These are phyloP conservation scores for Epizoanthus rinbou DNA, from an alignment of 92 coral and sea anemone genomes.

Conservation along the genomic window DNA sequence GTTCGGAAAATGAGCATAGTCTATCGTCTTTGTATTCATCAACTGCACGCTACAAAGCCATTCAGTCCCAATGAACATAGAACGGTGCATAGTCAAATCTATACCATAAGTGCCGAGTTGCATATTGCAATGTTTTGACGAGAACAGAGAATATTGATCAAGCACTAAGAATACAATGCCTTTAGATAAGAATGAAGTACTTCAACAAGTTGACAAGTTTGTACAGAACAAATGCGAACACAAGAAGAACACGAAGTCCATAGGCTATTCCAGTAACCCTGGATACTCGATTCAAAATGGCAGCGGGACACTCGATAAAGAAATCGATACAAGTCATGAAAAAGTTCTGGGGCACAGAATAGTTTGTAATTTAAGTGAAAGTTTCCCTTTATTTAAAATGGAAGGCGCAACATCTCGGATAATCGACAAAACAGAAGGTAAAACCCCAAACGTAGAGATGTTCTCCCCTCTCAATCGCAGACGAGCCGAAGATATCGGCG, in stretches of 20 bases:
- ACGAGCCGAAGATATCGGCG: conserved; percentile 14
- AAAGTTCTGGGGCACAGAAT: neutral
- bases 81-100: no score
- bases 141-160: neutral
- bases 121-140: no score
- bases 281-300: neutral
- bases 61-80: neutral
- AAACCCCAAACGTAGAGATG: neutral
- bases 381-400: neutral
- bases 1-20: neutral
- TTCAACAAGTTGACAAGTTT: neutral
- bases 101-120: no score
- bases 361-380: neutral
- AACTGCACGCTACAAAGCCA: neutral
- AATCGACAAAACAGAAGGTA: neutral
- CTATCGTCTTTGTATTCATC: neutral
- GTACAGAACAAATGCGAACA: conserved; percentile 4
- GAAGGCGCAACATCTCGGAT: neutral
- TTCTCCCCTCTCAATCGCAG: neutral
- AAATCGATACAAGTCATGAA: neutral
- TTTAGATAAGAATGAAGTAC: neutral
- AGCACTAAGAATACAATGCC: neutral
- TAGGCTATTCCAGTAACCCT: neutral
- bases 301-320: neutral
- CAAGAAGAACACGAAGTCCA: neutral